A percentile compares a stretch with the other conserved stretches of the same genome.
phyloP scores from a whole-genome alignment of 92 coral and sea anemone species.

The Parazoanthus swiftii region DNA sequence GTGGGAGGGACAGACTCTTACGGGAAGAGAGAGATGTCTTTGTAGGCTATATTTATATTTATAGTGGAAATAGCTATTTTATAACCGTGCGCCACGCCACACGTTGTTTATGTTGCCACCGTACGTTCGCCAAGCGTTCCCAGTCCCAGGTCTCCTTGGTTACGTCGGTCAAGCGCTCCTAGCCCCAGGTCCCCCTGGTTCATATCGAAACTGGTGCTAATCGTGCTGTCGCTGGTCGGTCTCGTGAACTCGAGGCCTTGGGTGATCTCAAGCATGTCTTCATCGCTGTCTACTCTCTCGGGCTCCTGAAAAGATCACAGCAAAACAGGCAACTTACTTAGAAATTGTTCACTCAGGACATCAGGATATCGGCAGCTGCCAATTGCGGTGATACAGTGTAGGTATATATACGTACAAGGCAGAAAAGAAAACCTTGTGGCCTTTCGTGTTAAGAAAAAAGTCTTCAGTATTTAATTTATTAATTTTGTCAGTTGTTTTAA shows the following conservation, averaged over 20 bases:
- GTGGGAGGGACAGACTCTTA: too few relatives aligned
- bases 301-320: constrained; percentile 45
- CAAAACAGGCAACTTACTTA: not conserved
- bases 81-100: not conserved
- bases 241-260: constrained; percentile 66
- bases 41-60: not conserved
- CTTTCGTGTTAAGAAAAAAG: too few relatives aligned
- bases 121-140: constrained; percentile 57
- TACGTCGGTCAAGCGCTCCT: constrained; percentile 61
- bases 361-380: too few relatives aligned
- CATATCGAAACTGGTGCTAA: constrained; percentile 53
- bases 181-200: constrained; percentile 94
- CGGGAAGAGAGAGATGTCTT: too few relatives aligned
- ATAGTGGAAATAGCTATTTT: not conserved
- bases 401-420: too few relatives aligned
- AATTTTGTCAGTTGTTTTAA: too few relatives aligned
- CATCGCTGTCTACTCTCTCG: constrained; percentile 62
- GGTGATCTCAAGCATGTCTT: constrained; percentile 71
- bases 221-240: constrained; percentile 66
- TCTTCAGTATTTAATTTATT: too few relatives aligned
- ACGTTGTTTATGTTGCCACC: constrained; percentile 7
- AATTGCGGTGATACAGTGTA: too few relatives aligned
- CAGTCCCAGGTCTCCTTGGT: constrained; percentile 93
- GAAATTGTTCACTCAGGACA: not conserved
- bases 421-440: too few relatives aligned